Conservation (phyloP, 2,113 vertebrate genomes). For the Chinchilla lanigera region DNA sequence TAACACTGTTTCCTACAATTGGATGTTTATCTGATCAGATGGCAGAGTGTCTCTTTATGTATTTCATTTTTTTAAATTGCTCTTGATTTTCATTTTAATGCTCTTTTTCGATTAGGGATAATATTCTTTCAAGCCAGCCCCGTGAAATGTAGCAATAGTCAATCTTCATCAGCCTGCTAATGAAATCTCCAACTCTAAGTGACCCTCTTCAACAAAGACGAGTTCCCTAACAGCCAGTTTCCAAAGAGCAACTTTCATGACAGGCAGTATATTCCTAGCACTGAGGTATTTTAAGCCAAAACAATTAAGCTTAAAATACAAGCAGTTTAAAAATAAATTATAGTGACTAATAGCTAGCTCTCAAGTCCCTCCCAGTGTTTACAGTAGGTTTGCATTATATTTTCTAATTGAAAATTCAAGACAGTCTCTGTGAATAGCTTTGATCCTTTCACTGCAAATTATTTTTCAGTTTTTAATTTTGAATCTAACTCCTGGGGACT, state of each 20-base stretch:
- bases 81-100: slow-evolving; percentile 78
- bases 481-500: slow-evolving; percentile 22
- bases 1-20: slow-evolving; percentile 53
- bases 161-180: slow-evolving; percentile 67
- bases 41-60: slow-evolving; percentile 46
- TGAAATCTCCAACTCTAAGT: slow-evolving; percentile 64
- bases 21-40: slow-evolving; percentile 59
- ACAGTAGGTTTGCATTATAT: slow-evolving; percentile 26
- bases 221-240: slow-evolving; percentile 64
- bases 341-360: slow-evolving; percentile 63
- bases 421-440: slow-evolving; percentile 25
- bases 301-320: slow-evolving; percentile 68
- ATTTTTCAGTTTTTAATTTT: slow-evolving; percentile 68
- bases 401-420: slow-evolving; percentile 57
- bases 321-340: slow-evolving; percentile 71
- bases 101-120: slow-evolving; percentile 60
- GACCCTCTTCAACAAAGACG: slow-evolving; percentile 68
- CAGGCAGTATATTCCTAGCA: slow-evolving; percentile 61
- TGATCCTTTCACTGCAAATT: slow-evolving; percentile 52
- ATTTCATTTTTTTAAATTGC: slow-evolving; percentile 72
- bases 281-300: slow-evolving; percentile 68
- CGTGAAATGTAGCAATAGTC: slow-evolving; percentile 61
- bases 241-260: slow-evolving; percentile 60
- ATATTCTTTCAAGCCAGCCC: slow-evolving; percentile 78
- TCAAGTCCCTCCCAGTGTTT: slow-evolving; percentile 54